Percentiles rank a stretch among this genome's conserved stretches.
phyloP scores from a whole-genome alignment of 2,797 vertebrate species.

The Vipera latastei region DNA sequence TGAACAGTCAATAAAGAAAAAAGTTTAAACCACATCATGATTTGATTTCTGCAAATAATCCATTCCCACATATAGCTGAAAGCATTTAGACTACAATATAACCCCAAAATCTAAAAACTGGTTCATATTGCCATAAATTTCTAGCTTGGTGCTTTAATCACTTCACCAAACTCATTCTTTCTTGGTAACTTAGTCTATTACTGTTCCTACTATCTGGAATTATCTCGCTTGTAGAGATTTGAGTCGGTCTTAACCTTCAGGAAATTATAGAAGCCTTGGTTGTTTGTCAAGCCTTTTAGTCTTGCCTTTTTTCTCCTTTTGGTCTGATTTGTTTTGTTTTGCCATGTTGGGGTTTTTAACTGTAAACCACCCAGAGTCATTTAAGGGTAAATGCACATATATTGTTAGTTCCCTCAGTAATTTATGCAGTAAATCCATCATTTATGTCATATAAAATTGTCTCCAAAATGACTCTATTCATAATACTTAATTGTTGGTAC shows the following conservation, averaged over 20 bases:
- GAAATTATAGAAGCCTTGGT: not conserved
- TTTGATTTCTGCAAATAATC: not conserved
- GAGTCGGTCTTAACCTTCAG: not conserved
- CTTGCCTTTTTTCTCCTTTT: not conserved
- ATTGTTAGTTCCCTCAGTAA: not conserved
- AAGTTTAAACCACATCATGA: not conserved
- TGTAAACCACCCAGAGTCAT: not conserved
- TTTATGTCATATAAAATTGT: not conserved
- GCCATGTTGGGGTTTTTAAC: not conserved
- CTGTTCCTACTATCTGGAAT: not conserved
- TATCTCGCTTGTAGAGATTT: not conserved
- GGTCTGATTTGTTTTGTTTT: not conserved
- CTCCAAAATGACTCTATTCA: not conserved
- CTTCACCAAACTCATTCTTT: not conserved
- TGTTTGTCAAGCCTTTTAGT: not conserved
- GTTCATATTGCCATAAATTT: not conserved
- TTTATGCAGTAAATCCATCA: not conserved
- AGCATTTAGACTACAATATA: not conserved
- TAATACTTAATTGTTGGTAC: not conserved
- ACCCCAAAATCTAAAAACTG: not conserved
- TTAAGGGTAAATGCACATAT: not conserved
- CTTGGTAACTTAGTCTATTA: not conserved
- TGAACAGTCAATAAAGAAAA: not conserved
- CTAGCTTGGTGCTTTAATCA: not conserved
- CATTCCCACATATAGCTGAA: not conserved